Conservation (phyloP, 2,888 invertebrate species). For the Scotopteryx bipunctaria region DNA sequence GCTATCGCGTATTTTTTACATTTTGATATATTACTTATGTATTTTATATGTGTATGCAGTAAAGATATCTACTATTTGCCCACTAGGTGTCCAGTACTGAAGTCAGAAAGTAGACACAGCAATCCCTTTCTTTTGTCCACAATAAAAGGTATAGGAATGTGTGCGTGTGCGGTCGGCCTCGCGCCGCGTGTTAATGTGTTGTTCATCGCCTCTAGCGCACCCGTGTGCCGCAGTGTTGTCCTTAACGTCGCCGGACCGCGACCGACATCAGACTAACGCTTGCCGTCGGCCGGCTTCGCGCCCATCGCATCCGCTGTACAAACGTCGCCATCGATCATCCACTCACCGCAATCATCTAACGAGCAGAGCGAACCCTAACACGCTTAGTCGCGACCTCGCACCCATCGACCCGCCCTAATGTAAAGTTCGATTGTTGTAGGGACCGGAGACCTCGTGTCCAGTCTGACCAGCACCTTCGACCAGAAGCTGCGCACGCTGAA, state of each 20-base stretch:
- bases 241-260: slow-evolving; percentile 37
- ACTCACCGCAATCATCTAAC: slow-evolving; percentile 51
- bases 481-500: slow-evolving; percentile 90
- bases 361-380: slow-evolving; percentile 54
- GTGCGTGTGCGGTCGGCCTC: slow-evolving; percentile 62
- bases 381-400: slow-evolving; percentile 49
- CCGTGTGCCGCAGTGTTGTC: slow-evolving; percentile 37
- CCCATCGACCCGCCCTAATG: slow-evolving; percentile 36
- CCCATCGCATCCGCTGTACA: slow-evolving; percentile 50
- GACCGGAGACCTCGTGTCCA: slow-evolving; percentile 91
- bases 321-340: slow-evolving; percentile 47
- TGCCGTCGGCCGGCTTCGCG: slow-evolving; percentile 64
- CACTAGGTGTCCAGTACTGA: slow-evolving; percentile 82
- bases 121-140: slow-evolving; percentile 80
- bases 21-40: slow-evolving; percentile 16
- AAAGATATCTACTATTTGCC: slow-evolving; percentile 75
- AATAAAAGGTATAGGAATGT: slow-evolving; percentile 81
- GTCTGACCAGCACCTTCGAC: slow-evolving; percentile 93
- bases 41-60: slow-evolving; percentile 46
- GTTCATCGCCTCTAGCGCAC: slow-evolving; percentile 37
- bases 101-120: slow-evolving; percentile 80
- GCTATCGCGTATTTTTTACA: not conserved
- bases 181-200: slow-evolving; percentile 63
- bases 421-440: slow-evolving; percentile 84
- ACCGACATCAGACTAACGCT: slow-evolving; percentile 67